Percentiles rank a stretch among this genome's conserved stretches.
phyloP scores from a whole-genome alignment of 1,140 invertebrate species.

The Artemia franciscana region DNA sequence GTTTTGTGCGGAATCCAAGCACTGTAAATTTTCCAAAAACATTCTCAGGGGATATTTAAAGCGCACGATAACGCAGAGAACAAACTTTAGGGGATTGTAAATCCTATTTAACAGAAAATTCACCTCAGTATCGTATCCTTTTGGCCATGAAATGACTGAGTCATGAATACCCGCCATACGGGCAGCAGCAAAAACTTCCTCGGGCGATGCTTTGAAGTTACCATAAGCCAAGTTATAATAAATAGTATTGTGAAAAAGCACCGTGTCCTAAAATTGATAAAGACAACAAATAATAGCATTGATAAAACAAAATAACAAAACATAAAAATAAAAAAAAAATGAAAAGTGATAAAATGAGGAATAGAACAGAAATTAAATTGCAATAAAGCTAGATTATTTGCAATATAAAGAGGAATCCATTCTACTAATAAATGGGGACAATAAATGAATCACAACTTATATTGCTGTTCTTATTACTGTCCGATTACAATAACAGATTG shows the following conservation, averaged over 20 bases:
- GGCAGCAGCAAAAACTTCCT: conserved; percentile 62
- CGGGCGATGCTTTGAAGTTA: conserved; percentile 40
- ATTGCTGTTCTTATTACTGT: no score
- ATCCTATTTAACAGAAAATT: no score
- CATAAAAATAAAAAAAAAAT: conserved; percentile 9
- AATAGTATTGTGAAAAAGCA: conserved; percentile 92
- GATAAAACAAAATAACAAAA: no score
- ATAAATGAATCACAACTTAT: no score
- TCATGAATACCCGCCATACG: conserved; percentile 86
- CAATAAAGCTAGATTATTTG: neutral
- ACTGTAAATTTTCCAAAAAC: no score
- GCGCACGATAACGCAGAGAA: no score
- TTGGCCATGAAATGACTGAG: conserved; percentile 62
- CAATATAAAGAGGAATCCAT: neutral
- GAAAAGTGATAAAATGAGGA: neutral
- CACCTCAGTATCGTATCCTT: conserved; percentile 69
- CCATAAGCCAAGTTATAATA: conserved; percentile 90
- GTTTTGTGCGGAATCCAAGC: no score
- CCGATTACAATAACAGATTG: no score
- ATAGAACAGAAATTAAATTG: neutral
- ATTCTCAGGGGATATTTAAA: no score
- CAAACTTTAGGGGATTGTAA: no score
- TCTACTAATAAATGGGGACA: no score
- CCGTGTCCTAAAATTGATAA: conserved; percentile 47
- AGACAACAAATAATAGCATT: conserved; percentile 9